Conservation (phyloP, 2,113 vertebrate species). For the Sinocyclocheilus anophthalmus region DNA sequence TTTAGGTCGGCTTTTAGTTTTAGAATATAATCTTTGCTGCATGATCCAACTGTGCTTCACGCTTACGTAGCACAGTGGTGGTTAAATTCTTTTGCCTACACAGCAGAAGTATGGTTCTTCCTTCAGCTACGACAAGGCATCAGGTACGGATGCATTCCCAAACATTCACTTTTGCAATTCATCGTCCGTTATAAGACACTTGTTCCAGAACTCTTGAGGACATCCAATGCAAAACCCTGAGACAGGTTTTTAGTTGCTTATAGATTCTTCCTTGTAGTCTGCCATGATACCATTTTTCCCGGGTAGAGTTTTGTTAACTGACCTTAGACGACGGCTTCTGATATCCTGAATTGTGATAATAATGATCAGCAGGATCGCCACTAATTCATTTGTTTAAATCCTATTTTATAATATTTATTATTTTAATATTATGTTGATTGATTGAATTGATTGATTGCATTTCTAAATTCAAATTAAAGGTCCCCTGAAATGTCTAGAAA, state of each 20-base stretch:
- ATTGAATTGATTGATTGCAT: no score
- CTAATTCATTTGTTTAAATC: no score
- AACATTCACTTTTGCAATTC: not conserved
- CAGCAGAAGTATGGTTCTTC: not conserved
- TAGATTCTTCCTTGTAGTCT: not conserved
- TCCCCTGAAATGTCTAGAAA: no score
- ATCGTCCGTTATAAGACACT: not conserved
- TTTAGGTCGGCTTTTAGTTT: not conserved
- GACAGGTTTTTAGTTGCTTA: not conserved
- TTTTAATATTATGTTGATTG: no score
- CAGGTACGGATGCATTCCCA: not conserved
- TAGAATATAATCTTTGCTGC: not conserved
- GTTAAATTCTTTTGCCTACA: no score
- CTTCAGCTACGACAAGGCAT: not conserved
- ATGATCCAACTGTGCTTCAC: no score
- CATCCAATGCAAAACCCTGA: not conserved
- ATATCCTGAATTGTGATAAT: not conserved
- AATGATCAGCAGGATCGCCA: no score
- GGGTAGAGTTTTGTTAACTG: not conserved
- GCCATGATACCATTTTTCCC: not conserved
- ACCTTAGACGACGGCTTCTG: not conserved
- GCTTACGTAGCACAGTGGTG: no score
- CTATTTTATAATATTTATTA: no score
- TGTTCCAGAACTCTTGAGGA: not conserved
- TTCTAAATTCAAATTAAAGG: no score